Conservation (phyloP, 2,797 vertebrate species). For the Enoplosus armatus region DNA sequence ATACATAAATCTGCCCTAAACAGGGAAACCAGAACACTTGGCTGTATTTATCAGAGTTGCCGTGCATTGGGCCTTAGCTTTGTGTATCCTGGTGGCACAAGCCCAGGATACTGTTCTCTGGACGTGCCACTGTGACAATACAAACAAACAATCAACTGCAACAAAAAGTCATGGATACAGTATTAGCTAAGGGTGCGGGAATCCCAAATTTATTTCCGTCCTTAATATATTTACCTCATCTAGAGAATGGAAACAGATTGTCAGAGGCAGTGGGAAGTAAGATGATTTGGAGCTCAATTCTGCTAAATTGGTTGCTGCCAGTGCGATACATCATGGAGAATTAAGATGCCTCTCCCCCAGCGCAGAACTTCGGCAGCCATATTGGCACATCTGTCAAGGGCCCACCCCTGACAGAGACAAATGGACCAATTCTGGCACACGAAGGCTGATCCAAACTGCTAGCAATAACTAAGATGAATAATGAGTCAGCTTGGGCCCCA, state of each 20-base stretch:
- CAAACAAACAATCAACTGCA: conserved; percentile 67
- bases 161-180: conserved; percentile 64
- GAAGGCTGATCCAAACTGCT: conserved; percentile 84
- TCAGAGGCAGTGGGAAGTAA: conserved; percentile 82
- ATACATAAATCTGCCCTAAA: conserved; percentile 72
- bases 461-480: conserved; percentile 86
- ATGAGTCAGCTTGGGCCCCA: conserved; percentile 72
- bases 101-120: conserved; percentile 28
- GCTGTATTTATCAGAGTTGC: conserved; percentile 30
- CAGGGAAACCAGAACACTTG: conserved; percentile 47
- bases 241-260: conserved; percentile 82
- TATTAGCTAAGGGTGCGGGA: conserved; percentile 70
- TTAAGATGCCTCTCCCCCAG: conserved; percentile 85
- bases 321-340: conserved; percentile 87
- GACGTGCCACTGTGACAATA: conserved; percentile 41
- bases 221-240: conserved; percentile 85
- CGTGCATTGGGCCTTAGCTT: conserved; percentile 24
- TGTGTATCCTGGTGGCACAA: conserved; percentile 21
- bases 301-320: conserved; percentile 88
- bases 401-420: conserved; percentile 85
- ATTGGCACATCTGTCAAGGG: conserved; percentile 88
- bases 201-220: conserved; percentile 81
- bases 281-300: conserved; percentile 87
- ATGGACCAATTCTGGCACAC: conserved; percentile 82
- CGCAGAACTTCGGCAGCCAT: conserved; percentile 81